Base-by-base conservation (phyloP, 2,888 invertebrate genomes). In the Lochmaea capreae region DNA sequence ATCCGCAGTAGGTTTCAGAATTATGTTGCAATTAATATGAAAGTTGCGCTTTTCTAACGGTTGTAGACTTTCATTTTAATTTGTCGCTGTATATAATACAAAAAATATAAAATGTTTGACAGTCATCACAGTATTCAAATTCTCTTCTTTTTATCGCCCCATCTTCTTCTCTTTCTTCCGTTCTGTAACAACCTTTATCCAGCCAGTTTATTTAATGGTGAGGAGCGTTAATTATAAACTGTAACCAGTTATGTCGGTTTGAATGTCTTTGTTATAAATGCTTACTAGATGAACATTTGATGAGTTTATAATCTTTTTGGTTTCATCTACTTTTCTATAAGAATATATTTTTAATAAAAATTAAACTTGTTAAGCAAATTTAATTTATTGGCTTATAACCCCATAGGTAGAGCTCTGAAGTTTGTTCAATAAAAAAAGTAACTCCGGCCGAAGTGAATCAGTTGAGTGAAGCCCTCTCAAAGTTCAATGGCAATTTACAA, bases 401-500 rank as follows among this genome's bases (percentile, higher is more conserved):
- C 67, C 52, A 62, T 54, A 49, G 33, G 52, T 39, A 39, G 22
- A 18, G 62, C 65, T 65, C 58, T 26, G 46, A 71, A 66, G 72
- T 73, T 78, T 79, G 81, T 79, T 80, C 80, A 80, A 81, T 81
- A 80, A 76, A 78, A 80, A 80, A 80, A 72, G 77, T 77, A 79
- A 80, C 79, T 76, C 78, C 76, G 67, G 69, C 75, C 76, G 74
- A 79, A 79, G 79, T 79, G 82, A 81, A 81, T 79, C 81, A 81
- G 79, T 80, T 80, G 79, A 78, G 74, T 77, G 79, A 78, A 81
- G 80, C 80, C 77, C 78, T 77, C 79, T 77, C 80, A 76, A 77
- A 78, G 80, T 80, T 82, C 79, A 79, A 80, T 79, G 79, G 83
- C 82, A 82, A 82, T 83, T 84, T 83, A 81, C 79, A 80, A 84